These are phyloP conservation scores for Corvus moneduloides DNA, from an alignment of 2,113 vertebrate species.

Conservation along the genomic window DNA sequence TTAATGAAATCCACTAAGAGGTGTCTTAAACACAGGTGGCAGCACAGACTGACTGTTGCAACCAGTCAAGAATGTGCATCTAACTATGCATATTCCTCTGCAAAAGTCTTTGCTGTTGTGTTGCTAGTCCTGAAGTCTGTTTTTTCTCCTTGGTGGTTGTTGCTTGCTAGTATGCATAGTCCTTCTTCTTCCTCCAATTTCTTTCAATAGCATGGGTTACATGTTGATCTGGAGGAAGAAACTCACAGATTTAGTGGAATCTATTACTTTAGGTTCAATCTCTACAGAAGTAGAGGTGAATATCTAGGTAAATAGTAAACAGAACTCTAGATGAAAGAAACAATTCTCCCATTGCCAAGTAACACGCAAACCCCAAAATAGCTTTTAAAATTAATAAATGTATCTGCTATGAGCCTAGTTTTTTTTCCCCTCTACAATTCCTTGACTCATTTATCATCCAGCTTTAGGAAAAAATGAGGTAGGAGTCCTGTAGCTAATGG, in stretches of 20 bases:
- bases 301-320: not conserved
- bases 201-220: not conserved
- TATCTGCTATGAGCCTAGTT: not conserved
- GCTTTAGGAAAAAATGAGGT: constrained; percentile 8
- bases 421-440: not conserved
- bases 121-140: not conserved
- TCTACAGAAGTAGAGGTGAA: not conserved
- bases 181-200: not conserved
- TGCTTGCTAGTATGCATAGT: not conserved
- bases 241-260: not conserved
- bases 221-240: not conserved
- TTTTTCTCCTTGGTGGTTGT: not conserved
- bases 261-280: not conserved
- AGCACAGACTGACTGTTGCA: not conserved
- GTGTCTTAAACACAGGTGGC: not conserved
- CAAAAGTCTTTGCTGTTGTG: not conserved
- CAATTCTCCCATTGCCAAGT: not conserved
- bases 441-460: not conserved
- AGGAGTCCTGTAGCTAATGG: constrained; percentile 9
- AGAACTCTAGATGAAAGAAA: not conserved
- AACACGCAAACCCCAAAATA: not conserved
- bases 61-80: not conserved
- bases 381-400: constrained; percentile 6
- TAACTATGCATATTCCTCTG: not conserved
- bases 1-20: not conserved